phyloP scores from a whole-genome alignment of 1,140 invertebrate species.

The Wiebesia pumilae region DNA sequence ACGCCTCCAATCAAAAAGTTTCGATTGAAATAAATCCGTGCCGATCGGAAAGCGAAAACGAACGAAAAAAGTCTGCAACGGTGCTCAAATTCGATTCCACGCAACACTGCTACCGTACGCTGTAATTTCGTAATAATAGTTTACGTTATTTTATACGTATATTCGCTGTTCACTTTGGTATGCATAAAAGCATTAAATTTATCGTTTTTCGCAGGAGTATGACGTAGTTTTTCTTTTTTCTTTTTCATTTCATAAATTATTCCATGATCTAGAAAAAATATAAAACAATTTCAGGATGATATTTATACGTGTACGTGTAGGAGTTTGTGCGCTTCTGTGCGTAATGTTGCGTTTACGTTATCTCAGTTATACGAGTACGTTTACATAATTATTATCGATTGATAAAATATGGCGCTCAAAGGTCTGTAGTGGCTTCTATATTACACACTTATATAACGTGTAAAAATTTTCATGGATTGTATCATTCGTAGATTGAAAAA shows the following conservation, averaged over 20 bases:
- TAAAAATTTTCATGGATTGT: too few relatives aligned
- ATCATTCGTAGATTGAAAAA: too few relatives aligned
- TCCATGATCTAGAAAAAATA: neutral
- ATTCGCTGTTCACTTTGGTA: neutral
- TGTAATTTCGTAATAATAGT: slow-evolving; percentile 48
- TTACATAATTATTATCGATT: too few relatives aligned
- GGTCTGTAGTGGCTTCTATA: too few relatives aligned
- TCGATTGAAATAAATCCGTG: slow-evolving; percentile 25
- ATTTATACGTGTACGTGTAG: too few relatives aligned
- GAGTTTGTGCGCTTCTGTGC: too few relatives aligned
- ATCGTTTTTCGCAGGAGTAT: slow-evolving; percentile 37
- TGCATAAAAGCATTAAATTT: slow-evolving; percentile 18
- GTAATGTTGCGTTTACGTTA: too few relatives aligned
- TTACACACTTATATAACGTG: too few relatives aligned
- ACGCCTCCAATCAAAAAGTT: slow-evolving; percentile 22
- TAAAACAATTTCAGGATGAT: neutral
- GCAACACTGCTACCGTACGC: neutral
- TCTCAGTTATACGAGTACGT: too few relatives aligned
- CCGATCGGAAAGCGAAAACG: neutral
- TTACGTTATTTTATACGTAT: slow-evolving; percentile 31
- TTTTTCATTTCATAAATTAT: slow-evolving; percentile 24
- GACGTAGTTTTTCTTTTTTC: neutral
- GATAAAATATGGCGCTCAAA: too few relatives aligned
- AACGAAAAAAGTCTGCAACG: neutral
- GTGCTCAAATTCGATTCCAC: slow-evolving; percentile 21